A percentile compares a stretch with the other conserved stretches of the same genome.
Evolutionary conservation across 2,888 invertebrate genomes (phyloP).

Genomic region (Synergus laeviventris): DNA sequence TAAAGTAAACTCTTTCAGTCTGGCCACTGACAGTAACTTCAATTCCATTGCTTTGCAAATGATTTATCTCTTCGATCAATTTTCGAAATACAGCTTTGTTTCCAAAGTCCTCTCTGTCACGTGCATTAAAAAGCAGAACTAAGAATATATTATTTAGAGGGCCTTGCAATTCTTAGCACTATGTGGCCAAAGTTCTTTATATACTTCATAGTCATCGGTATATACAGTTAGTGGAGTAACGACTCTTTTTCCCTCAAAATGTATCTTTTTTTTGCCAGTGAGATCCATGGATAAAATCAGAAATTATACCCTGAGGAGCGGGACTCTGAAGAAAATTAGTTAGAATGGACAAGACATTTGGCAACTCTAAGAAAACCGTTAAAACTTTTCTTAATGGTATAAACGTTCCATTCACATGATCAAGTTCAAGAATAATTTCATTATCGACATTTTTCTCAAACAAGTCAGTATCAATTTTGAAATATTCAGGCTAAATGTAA

Average conservation of each 20-base stretch:
- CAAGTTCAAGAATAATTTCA: not conserved
- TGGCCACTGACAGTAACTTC: not conserved
- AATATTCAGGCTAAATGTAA: conserved; percentile 3
- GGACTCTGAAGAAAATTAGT: not conserved
- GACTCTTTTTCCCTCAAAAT: not conserved
- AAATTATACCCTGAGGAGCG: not conserved
- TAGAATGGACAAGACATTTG: not conserved
- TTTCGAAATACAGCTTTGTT: not conserved
- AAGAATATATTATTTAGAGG: not conserved
- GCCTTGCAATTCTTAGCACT: not conserved
- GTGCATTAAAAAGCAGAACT: not conserved
- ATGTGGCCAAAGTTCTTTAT: not conserved
- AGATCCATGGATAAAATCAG: not conserved
- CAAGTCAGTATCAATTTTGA: not conserved
- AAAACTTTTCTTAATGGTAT: conserved; percentile 8
- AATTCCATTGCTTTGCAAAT: not conserved
- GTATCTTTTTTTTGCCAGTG: not conserved
- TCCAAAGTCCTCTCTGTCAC: not conserved
- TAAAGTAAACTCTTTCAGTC: not conserved
- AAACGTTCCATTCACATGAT: not conserved
- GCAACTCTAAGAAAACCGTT: not conserved
- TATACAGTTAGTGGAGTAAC: conserved; percentile 2
- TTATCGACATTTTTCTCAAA: not conserved
- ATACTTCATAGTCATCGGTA: not conserved
- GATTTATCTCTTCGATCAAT: not conserved